Conservation (phyloP, 2,888 invertebrate genomes). For the Pachydiplax longipennis region DNA sequence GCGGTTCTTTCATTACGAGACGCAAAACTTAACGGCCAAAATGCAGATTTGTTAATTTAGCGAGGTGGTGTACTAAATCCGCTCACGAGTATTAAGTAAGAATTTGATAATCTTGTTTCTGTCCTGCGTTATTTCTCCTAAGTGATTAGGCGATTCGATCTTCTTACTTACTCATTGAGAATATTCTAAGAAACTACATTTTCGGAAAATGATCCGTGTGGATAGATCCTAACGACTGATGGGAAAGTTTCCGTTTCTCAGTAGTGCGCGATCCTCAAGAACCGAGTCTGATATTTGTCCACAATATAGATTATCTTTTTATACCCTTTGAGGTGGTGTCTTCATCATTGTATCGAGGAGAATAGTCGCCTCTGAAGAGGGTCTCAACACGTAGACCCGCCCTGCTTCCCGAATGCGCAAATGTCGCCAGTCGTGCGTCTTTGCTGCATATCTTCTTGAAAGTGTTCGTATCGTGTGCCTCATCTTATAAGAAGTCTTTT, state of each 20-base stretch:
- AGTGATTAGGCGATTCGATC: no score
- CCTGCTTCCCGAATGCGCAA: not conserved
- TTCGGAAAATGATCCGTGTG: no score
- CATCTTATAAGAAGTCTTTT: not conserved
- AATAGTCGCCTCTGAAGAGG: not conserved
- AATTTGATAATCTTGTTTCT: no score
- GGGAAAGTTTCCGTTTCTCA: no score
- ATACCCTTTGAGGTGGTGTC: not conserved
- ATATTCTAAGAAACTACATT: no score
- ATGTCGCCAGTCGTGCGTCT: not conserved
- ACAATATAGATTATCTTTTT: not conserved
- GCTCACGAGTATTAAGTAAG: no score
- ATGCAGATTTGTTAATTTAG: not conserved
- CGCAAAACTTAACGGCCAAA: not conserved
- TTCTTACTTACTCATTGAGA: no score
- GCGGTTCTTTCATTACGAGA: not conserved
- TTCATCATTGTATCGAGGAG: not conserved
- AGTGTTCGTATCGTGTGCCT: conserved; percentile 37
- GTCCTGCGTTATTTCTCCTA: no score
- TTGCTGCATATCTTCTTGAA: conserved; percentile 28
- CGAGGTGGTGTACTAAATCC: no score
- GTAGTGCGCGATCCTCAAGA: not conserved
- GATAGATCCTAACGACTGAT: no score
- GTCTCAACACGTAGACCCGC: not conserved
- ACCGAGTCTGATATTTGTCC: not conserved